Conservation (phyloP, 2,113 vertebrate genomes). For the Gopherus flavomarginatus region DNA sequence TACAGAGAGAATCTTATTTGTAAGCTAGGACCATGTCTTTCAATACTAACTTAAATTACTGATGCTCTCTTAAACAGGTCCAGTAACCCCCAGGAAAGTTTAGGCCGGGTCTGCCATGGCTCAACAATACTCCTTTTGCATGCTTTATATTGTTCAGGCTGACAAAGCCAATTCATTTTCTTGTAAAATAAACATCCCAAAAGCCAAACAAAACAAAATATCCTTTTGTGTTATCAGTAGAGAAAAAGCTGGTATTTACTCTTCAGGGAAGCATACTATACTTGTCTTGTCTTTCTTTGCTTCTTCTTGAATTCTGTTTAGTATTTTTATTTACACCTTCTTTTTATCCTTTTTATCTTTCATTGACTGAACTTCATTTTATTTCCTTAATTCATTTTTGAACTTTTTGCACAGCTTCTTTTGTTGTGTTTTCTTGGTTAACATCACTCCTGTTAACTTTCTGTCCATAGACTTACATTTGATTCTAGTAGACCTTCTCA, state of each 20-base stretch:
- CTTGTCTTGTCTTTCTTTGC: background rate
- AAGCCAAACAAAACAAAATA: background rate
- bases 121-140: background rate
- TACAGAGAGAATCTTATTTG: background rate
- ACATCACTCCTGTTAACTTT: background rate
- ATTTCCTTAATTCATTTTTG: background rate
- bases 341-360: background rate
- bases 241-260: background rate
- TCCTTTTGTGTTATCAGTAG: background rate
- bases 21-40: background rate
- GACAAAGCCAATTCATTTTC: background rate
- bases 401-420: background rate
- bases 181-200: background rate
- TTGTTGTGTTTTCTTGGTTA: background rate
- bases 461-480: background rate
- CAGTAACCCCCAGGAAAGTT: background rate
- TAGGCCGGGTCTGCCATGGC: accelerated
- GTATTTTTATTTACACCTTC: background rate
- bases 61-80: accelerated
- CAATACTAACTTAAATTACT: background rate
- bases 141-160: background rate
- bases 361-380: background rate
- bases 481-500: background rate
- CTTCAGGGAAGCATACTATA: background rate
- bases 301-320: background rate